phyloP scores from a whole-genome alignment of 2,888 invertebrate genomes.

The Xestobium rufovillosum region DNA sequence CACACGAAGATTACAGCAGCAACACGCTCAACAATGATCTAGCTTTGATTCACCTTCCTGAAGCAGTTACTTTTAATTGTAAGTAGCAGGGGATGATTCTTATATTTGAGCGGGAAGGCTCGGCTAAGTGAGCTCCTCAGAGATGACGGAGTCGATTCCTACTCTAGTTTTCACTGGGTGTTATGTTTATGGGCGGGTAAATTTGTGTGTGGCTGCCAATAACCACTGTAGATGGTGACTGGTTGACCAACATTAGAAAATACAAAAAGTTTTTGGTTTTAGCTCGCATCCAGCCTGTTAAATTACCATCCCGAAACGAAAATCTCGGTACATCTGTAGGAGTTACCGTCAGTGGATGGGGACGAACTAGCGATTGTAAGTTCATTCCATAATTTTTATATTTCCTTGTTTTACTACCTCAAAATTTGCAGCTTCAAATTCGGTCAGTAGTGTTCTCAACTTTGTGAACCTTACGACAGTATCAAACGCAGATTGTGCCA shows the following conservation, averaged over 20 bases:
- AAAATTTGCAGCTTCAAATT: not conserved
- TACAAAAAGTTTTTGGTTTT: not conserved
- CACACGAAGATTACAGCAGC: not conserved
- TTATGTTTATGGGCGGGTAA: no score
- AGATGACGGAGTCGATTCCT: no score
- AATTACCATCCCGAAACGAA: not conserved
- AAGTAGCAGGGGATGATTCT: no score
- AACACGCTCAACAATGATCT: not conserved
- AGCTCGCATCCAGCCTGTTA: not conserved
- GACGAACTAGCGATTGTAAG: not conserved
- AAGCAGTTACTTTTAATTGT: not conserved
- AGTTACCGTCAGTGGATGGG: slow-evolving; percentile 1
- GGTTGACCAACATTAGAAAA: not conserved
- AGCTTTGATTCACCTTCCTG: slow-evolving; percentile 1
- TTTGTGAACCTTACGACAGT: slow-evolving; percentile 1
- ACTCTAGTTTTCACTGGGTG: no score
- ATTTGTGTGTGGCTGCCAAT: no score
- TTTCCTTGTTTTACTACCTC: no score
- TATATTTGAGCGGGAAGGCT: no score
- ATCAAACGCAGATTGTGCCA: not conserved
- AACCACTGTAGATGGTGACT: no score
- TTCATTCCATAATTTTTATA: no score
- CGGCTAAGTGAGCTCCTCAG: no score
- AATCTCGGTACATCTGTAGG: not conserved
- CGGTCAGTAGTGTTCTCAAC: slow-evolving; percentile 1